These are phyloP conservation scores for Ips nitidus DNA, from an alignment of 1,140 invertebrate species.

Conservation along the genomic window DNA sequence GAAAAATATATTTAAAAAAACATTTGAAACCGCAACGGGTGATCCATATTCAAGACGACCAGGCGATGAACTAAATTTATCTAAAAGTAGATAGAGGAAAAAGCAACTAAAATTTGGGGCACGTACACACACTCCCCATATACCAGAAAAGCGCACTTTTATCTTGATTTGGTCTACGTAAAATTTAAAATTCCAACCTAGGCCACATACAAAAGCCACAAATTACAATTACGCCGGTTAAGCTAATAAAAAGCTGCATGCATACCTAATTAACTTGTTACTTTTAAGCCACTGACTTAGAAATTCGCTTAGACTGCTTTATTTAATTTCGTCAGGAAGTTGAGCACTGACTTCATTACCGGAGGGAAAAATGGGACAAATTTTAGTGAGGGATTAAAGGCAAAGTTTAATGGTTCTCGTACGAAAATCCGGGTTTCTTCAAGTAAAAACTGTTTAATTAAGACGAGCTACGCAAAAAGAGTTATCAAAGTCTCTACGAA, in stretches of 20 bases:
- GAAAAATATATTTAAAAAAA: too few species aligned
- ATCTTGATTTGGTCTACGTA: neutral
- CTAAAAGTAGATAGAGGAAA: neutral
- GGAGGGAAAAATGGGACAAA: slow-evolving; percentile 9
- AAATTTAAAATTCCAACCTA: neutral
- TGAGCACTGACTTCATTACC: slow-evolving; percentile 17
- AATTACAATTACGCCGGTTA: slow-evolving; percentile 22
- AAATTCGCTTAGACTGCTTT: slow-evolving; percentile 22
- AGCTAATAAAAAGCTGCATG: slow-evolving; percentile 25
- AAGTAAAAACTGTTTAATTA: too few species aligned
- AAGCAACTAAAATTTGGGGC: neutral
- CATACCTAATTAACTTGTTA: slow-evolving; percentile 26
- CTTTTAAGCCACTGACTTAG: slow-evolving; percentile 24
- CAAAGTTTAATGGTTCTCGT: too few species aligned
- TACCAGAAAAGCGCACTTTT: neutral
- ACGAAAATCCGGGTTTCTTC: too few species aligned
- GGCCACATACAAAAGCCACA: slow-evolving; percentile 16
- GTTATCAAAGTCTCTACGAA: too few species aligned
- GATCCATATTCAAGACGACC: too few species aligned
- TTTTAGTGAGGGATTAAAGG: slow-evolving; percentile 3
- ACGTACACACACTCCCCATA: neutral
- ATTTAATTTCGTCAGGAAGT: slow-evolving; percentile 19
- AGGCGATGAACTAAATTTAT: neutral
- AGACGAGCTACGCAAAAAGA: too few species aligned
- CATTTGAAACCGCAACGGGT: too few species aligned